Evolutionary conservation across 2,797 vertebrate species (phyloP).

Genomic region (Remorina albescens): DNA sequence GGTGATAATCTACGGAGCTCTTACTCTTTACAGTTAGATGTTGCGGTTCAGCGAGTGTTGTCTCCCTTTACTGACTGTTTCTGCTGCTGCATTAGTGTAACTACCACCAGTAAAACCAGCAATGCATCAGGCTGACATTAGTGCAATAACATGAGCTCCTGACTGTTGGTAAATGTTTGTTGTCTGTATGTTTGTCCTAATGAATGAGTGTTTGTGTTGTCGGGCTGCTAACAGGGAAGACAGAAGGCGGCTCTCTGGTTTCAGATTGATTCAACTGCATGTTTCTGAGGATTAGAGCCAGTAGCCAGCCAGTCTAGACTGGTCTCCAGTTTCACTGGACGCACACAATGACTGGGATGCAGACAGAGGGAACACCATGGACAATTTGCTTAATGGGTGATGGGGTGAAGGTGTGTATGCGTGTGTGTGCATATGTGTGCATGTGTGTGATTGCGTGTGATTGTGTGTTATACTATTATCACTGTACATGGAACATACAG

Average conservation of each 20-base stretch:
- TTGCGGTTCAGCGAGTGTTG: not conserved
- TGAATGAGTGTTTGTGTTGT: conserved; percentile 63
- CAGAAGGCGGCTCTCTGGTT: conserved; percentile 89
- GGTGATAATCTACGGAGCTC: not conserved
- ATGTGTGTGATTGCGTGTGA: not conserved
- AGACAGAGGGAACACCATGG: conserved; percentile 64
- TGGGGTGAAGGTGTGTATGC: not conserved
- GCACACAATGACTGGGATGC: conserved; percentile 88
- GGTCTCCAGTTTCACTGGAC: conserved; percentile 92
- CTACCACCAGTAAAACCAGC: not conserved
- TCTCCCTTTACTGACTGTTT: not conserved
- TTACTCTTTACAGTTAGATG: not conserved
- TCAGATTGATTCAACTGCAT: conserved; percentile 95
- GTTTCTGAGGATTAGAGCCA: conserved; percentile 93
- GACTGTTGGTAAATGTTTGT: conserved; percentile 32
- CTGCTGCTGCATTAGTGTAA: conserved; percentile 5
- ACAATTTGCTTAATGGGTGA: conserved; percentile 60
- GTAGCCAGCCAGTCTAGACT: conserved; percentile 98
- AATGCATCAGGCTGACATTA: not conserved
- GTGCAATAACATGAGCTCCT: not conserved
- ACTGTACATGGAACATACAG: not conserved
- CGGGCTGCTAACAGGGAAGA: conserved; percentile 74
- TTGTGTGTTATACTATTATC: not conserved
- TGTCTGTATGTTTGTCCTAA: conserved; percentile 62
- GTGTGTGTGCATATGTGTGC: not conserved